Evolutionary conservation across 2,113 vertebrate genomes (phyloP).

Genomic region (Phaethornis superciliosus): DNA sequence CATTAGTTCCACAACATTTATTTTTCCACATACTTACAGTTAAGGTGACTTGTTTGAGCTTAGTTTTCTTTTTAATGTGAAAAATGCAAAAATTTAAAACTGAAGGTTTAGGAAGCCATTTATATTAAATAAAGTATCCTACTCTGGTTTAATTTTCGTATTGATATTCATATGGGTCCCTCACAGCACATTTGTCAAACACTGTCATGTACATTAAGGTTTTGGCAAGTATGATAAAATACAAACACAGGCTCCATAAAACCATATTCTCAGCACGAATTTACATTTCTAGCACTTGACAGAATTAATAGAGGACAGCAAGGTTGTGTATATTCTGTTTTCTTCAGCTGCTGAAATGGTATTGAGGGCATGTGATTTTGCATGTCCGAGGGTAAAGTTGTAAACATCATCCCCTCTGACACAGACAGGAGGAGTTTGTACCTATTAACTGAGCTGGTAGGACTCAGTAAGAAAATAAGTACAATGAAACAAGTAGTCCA

Average conservation of each 20-base stretch:
- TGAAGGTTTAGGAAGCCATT: neutral
- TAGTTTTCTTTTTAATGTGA: neutral
- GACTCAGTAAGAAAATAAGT: slow-evolving; percentile 6
- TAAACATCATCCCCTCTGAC: neutral
- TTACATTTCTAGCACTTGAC: neutral
- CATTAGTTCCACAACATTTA: neutral
- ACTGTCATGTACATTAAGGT: neutral
- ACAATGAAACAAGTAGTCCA: slow-evolving; percentile 45
- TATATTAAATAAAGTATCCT: neutral
- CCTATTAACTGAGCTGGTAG: neutral
- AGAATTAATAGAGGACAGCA: neutral
- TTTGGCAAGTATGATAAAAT: neutral
- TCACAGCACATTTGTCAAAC: neutral
- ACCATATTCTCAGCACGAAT: neutral
- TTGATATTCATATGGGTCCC: neutral
- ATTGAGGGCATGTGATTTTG: neutral
- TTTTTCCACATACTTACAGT: neutral
- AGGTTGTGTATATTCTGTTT: neutral
- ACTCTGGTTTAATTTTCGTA: neutral
- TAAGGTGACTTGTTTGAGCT: neutral
- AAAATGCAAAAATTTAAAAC: neutral
- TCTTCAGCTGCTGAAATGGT: neutral
- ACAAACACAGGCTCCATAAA: neutral
- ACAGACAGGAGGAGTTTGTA: slow-evolving; percentile 8
- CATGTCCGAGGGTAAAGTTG: neutral